Base-by-base conservation (phyloP, 2,797 vertebrate species). In the Syndactyla subalaris region DNA sequence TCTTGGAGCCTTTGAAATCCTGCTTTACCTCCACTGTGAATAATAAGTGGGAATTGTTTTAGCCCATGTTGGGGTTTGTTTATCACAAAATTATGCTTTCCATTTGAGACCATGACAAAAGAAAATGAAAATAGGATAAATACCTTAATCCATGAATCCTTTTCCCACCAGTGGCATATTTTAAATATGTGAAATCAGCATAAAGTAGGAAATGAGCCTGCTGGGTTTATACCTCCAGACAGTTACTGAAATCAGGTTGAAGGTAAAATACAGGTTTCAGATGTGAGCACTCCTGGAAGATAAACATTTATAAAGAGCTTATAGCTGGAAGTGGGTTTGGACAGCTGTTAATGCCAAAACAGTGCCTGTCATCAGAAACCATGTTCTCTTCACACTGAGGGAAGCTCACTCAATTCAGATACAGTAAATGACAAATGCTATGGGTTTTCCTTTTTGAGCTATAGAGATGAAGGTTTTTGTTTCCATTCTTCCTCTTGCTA, bases 1-100 rank as follows among this genome's bases (percentile, higher is more conserved):
- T 93, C 68, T 96, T 92, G 80, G 70, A 96, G 88, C 95, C 95
- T 96, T 97, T 97, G 96, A 96, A 96, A 97, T 92, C 66, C 85
- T 93, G 73, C 66, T 75, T 91, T 88, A 93, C 89, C 68, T 96
- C 95, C 63, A 49, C 93, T 96, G 95, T 96, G 96, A 96, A 97
- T 97, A 97, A 95, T 97, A 96, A 97, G 91, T 80, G 73, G 93
- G 84, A 95, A 89, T 85, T 89, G 88, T 92, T 94, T 93, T 85
- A 94, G 77, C 20, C 72, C 71, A 43, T 80, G 36, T 85, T 90
- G 81, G 36, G 79, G 54, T 92, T 95, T 96, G 84, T 96, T 96
- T 96, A 78, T 89, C 22, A 62, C 9, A 57, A 94, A 96, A 95
- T 95, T 92, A 81, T 88, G 45, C 45, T 72, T 91, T 92, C 72